These are phyloP conservation scores for Muscicapa adusta DNA, from an alignment of 2,113 vertebrate genomes.

Conservation along the genomic window DNA sequence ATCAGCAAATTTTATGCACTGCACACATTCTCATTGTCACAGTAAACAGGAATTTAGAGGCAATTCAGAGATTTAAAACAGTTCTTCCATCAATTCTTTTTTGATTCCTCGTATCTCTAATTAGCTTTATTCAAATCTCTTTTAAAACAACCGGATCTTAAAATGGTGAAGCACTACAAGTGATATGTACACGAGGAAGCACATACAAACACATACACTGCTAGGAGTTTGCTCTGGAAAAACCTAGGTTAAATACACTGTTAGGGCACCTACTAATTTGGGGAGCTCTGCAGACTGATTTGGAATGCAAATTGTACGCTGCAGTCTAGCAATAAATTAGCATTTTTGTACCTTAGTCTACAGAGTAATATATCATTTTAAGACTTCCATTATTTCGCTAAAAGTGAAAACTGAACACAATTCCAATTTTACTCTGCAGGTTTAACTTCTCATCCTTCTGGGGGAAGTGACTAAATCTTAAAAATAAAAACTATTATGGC, in stretches of 20 bases:
- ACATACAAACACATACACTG: not conserved
- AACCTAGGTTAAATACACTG: conserved; percentile 46
- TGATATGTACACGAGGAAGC: not conserved
- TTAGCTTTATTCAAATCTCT: not conserved
- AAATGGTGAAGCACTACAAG: not conserved
- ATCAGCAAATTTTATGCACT: not conserved
- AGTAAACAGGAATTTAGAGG: not conserved
- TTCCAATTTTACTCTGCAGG: not conserved
- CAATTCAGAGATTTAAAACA: not conserved
- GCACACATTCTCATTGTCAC: not conserved
- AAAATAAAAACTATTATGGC: not conserved
- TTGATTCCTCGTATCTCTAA: not conserved
- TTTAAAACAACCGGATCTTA: not conserved
- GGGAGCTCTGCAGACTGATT: conserved; percentile 68
- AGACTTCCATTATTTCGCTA: not conserved
- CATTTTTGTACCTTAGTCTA: conserved; percentile 60
- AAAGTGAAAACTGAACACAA: not conserved
- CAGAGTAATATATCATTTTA: conserved; percentile 9
- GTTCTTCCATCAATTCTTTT: not conserved
- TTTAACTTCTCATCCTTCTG: not conserved
- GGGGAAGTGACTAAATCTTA: not conserved
- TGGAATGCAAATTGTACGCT: conserved; percentile 72
- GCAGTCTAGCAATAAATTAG: conserved; percentile 71
- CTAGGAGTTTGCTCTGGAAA: not conserved
- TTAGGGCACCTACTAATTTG: conserved; percentile 31